A percentile compares a stretch with the other conserved stretches of the same genome.
phyloP scores from a whole-genome alignment of 2,797 vertebrate genomes.

The Choloepus didactylus region DNA sequence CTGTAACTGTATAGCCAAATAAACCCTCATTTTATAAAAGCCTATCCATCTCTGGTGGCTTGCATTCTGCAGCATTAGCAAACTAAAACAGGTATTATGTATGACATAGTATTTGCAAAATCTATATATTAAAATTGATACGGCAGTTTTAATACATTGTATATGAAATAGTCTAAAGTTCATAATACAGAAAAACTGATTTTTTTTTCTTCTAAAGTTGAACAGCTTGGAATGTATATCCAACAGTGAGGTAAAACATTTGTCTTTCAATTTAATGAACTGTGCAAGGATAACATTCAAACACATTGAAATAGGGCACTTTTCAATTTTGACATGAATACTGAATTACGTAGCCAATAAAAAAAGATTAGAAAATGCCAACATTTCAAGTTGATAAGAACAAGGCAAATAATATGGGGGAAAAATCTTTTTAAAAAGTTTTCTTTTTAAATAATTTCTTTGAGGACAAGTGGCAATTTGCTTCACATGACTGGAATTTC shows the following conservation, averaged over 20 bases:
- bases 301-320: constrained; percentile 91
- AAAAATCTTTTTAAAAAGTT: constrained; percentile 80
- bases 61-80: too few species aligned
- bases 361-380: constrained; percentile 88
- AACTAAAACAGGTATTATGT: constrained; percentile 99
- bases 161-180: constrained; percentile 99
- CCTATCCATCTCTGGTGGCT: too few species aligned
- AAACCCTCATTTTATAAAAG: too few species aligned
- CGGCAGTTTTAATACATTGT: constrained; percentile 99
- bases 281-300: constrained; percentile 91
- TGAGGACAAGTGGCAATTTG: constrained; percentile 78
- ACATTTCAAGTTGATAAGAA: constrained; percentile 88
- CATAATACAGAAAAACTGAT: constrained; percentile 97
- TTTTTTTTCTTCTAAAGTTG: constrained; percentile 90
- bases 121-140: constrained; percentile 99
- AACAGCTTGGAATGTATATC: constrained; percentile 99
- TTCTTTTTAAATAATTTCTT: constrained; percentile 61
- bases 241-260: constrained; percentile 97
- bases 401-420: constrained; percentile 88
- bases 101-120: constrained; percentile 99
- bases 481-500: constrained; percentile 63
- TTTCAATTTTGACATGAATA: constrained; percentile 88
- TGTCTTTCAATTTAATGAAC: constrained; percentile 93
- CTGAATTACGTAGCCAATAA: constrained; percentile 88
- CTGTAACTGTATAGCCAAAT: too few species aligned